These are phyloP conservation scores for Regulus satrapa DNA, from an alignment of 2,113 vertebrate genomes.

Conservation along the genomic window DNA sequence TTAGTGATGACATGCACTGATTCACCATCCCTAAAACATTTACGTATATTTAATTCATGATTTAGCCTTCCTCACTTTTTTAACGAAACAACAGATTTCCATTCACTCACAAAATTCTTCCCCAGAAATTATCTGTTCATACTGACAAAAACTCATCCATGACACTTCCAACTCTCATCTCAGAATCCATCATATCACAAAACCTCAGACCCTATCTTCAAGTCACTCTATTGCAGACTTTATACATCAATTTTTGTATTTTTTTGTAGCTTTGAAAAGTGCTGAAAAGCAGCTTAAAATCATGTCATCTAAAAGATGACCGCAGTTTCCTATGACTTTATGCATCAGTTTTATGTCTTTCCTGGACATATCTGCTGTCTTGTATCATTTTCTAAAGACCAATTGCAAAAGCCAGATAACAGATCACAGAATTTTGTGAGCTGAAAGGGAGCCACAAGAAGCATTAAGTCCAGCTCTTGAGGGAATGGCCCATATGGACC, in stretches of 20 bases:
- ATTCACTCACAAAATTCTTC: background rate
- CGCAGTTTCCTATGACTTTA: background rate
- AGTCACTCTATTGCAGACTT: background rate
- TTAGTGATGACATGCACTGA: background rate
- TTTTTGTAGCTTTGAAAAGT: background rate
- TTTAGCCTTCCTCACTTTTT: background rate
- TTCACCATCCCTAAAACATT: background rate
- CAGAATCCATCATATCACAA: background rate
- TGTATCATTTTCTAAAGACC: background rate
- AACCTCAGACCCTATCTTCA: background rate
- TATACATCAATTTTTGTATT: background rate
- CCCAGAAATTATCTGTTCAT: background rate
- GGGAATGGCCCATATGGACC: rapidly evolving
- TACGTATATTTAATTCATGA: background rate
- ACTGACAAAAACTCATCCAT: background rate
- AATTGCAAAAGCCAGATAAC: background rate
- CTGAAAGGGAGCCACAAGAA: background rate
- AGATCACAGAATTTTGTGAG: background rate
- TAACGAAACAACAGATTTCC: background rate
- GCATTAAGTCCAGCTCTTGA: background rate
- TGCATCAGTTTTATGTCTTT: background rate
- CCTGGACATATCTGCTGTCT: background rate
- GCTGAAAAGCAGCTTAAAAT: background rate
- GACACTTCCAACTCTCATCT: background rate
- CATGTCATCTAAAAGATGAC: background rate